Conservation (phyloP, 1,140 invertebrate species). For the Pseudomyrmex dendroicus region DNA sequence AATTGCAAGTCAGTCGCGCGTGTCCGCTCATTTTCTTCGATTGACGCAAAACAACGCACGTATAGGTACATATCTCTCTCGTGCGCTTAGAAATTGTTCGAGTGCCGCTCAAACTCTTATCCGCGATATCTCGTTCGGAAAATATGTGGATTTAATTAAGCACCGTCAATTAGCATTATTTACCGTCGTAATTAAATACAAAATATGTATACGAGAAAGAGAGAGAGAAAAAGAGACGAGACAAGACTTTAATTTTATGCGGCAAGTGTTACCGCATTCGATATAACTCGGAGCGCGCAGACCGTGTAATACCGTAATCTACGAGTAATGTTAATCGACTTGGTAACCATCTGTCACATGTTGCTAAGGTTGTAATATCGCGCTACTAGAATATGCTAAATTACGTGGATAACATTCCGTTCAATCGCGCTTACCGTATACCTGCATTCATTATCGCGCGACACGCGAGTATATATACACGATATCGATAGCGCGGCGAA, state of each 20-base stretch:
- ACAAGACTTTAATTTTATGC: neutral
- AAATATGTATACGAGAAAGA: neutral
- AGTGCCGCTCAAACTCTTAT: slow-evolving; percentile 5
- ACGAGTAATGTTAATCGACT: neutral
- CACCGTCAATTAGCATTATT: slow-evolving; percentile 1
- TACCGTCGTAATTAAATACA: neutral
- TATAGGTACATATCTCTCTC: too few species aligned
- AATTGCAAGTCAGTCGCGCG: slow-evolving; percentile 32
- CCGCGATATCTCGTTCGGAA: neutral
- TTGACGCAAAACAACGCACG: slow-evolving; percentile 6
- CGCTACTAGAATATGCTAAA: neutral
- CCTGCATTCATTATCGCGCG: slow-evolving; percentile 1
- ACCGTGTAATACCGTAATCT: neutral
- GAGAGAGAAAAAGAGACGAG: neutral
- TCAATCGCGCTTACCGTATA: neutral
- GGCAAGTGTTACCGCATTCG: neutral
- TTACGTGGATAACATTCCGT: neutral
- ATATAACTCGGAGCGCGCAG: neutral
- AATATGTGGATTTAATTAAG: neutral
- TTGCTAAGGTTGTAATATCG: neutral
- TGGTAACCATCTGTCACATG: slow-evolving; percentile 3
- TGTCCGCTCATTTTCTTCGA: slow-evolving; percentile 23
- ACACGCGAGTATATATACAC: neutral
- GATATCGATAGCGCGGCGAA: neutral
- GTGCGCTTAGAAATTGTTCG: neutral